phyloP scores from a whole-genome alignment of 2,797 vertebrate species.

The Sebastes oblongus region DNA sequence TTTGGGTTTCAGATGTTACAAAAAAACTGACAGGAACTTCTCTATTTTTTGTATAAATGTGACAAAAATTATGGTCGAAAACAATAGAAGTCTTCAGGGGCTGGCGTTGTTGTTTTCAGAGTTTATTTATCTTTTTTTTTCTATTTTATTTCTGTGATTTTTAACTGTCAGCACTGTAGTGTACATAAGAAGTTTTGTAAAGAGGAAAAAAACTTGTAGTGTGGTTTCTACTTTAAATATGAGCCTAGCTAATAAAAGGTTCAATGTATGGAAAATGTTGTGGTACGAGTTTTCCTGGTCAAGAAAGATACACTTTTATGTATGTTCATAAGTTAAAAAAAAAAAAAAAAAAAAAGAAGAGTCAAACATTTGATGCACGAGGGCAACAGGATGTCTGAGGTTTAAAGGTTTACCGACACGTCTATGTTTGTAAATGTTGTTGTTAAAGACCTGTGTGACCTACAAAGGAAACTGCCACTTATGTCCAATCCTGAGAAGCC shows the following conservation, averaged over 20 bases:
- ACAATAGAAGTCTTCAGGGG: conserved; percentile 82
- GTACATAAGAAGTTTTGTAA: conserved; percentile 93
- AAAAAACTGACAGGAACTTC: conserved; percentile 87
- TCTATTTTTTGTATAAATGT: conserved; percentile 93
- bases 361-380: not conserved
- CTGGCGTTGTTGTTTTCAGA: conserved; percentile 84
- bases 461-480: not conserved
- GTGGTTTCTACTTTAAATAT: conserved; percentile 98
- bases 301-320: not conserved
- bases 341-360: too few species aligned
- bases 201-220: conserved; percentile 88
- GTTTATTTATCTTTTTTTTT: conserved; percentile 90
- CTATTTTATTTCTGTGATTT: conserved; percentile 77
- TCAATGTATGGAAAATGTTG: conserved; percentile 68
- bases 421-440: not conserved
- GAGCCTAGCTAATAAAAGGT: conserved; percentile 97
- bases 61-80: conserved; percentile 85
- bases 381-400: not conserved
- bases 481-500: not conserved
- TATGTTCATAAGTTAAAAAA: not conserved
- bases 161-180: conserved; percentile 97
- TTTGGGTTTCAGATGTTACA: conserved; percentile 58
- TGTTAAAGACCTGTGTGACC: not conserved
- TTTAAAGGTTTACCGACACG: not conserved
- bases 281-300: not conserved